A percentile compares a stretch with the other conserved stretches of the same genome.
Conservation (phyloP, 2,113 vertebrate genomes). For the Cepphus grylle region DNA sequence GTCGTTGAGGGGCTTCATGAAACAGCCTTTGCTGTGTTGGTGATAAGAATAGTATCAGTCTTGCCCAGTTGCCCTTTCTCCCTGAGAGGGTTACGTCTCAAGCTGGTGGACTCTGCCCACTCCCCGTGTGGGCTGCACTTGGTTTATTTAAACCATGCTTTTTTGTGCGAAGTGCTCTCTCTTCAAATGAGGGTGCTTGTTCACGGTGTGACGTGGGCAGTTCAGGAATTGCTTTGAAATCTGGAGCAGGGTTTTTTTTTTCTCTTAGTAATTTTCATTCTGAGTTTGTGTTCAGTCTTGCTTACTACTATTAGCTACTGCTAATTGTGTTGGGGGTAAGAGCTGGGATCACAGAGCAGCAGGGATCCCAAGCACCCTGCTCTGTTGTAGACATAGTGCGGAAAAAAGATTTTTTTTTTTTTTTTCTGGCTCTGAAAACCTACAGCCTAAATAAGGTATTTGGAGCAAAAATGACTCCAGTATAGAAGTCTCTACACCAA, state of each 20-base stretch:
- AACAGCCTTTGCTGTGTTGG: not conserved
- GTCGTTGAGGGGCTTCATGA: not conserved
- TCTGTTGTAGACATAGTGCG: not conserved
- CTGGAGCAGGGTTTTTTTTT: not conserved
- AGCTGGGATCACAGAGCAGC: not conserved
- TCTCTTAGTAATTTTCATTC: not conserved
- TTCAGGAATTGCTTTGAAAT: not conserved
- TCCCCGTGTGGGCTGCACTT: fast-evolving
- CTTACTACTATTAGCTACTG: not conserved
- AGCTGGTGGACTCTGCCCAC: not conserved
- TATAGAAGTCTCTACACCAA: not conserved
- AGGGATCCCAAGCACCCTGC: not conserved
- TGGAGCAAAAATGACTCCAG: not conserved
- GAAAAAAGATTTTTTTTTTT: not conserved
- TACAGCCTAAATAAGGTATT: not conserved
- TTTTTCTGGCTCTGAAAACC: not conserved
- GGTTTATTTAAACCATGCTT: not conserved
- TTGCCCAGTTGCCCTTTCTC: not conserved
- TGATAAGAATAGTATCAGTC: not conserved
- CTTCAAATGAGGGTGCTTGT: not conserved
- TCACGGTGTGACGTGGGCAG: not conserved
- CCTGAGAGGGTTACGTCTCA: not conserved
- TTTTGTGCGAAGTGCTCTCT: not conserved
- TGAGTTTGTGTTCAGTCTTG: not conserved
- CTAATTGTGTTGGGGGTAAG: not conserved